phyloP scores from a whole-genome alignment of 2,888 invertebrate species.

The Platerodrilus igneus region DNA sequence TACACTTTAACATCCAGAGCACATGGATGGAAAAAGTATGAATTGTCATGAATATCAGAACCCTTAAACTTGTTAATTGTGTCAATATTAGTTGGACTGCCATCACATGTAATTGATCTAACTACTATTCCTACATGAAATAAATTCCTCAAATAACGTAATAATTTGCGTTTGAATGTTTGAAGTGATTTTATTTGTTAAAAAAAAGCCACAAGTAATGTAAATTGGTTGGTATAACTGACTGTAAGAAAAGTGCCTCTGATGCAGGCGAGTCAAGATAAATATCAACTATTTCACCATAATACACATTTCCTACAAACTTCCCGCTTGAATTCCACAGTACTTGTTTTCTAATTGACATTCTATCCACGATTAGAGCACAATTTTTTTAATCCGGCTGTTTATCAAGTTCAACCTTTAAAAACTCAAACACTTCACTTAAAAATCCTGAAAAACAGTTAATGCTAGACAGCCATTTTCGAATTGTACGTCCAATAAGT shows the following conservation, averaged over 20 bases:
- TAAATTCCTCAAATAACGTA: conserved; percentile 17
- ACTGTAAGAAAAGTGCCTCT: too few relatives aligned
- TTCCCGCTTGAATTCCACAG: conserved; percentile 8
- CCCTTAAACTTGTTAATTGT: conserved; percentile 11
- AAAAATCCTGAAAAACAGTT: conserved; percentile 27
- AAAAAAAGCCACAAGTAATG: too few relatives aligned
- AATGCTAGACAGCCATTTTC: conserved; percentile 23
- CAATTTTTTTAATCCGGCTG: conserved; percentile 21
- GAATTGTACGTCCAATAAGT: conserved; percentile 26
- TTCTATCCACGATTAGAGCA: conserved; percentile 15
- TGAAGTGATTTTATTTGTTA: conserved; percentile 24
- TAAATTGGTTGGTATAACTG: too few relatives aligned
- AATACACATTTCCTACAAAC: conserved; percentile 21
- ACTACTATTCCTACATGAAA: conserved; percentile 22
- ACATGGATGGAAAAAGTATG: conserved; percentile 1
- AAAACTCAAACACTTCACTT: conserved; percentile 20
- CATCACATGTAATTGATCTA: conserved; percentile 27
- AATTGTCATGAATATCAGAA: too few relatives aligned
- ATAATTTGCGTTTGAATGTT: conserved; percentile 22
- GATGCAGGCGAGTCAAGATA: conserved; percentile 20
- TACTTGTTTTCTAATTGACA: conserved; percentile 17
- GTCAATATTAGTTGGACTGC: conserved; percentile 20
- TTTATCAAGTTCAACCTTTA: conserved; percentile 20
- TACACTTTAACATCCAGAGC: neutral
- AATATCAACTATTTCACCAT: conserved; percentile 20